phyloP scores from a whole-genome alignment of 2,797 vertebrate species.

The Gallinago stenura region DNA sequence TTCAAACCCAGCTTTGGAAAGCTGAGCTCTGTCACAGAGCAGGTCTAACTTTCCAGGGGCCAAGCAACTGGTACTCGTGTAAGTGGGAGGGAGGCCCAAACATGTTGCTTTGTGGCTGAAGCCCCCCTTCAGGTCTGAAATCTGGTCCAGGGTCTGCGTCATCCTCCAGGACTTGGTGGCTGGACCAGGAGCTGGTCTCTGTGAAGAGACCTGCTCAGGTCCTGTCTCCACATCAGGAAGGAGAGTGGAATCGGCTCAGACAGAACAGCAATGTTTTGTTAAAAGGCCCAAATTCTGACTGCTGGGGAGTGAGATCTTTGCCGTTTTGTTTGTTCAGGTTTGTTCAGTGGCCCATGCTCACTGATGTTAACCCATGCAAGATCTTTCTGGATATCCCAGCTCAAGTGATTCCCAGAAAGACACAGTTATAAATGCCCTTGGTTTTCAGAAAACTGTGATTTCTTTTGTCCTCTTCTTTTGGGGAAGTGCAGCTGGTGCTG shows the following conservation, averaged over 20 bases:
- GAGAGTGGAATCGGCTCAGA: not conserved
- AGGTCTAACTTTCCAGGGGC: not conserved
- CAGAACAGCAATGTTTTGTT: not conserved
- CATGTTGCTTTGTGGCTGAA: not conserved
- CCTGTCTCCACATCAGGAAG: not conserved
- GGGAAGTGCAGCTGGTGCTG: not conserved
- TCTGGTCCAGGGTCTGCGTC: not conserved
- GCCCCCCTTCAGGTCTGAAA: not conserved
- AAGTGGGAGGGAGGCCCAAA: not conserved
- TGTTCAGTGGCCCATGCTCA: not conserved
- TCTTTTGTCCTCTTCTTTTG: not conserved
- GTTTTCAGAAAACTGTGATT: not conserved
- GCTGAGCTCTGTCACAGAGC: not conserved
- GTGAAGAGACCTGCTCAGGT: not conserved
- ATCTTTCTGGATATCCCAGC: not conserved
- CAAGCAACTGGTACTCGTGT: not conserved
- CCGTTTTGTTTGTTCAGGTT: not conserved
- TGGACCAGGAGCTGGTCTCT: not conserved
- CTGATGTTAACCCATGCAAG: not conserved
- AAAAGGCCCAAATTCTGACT: not conserved
- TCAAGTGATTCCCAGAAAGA: not conserved
- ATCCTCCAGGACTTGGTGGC: not conserved
- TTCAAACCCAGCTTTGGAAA: slow-evolving; percentile 48
- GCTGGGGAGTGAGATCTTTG: not conserved
- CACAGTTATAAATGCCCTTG: not conserved